phyloP scores from a whole-genome alignment of 2,888 invertebrate genomes.

The Eupithecia tripunctaria region DNA sequence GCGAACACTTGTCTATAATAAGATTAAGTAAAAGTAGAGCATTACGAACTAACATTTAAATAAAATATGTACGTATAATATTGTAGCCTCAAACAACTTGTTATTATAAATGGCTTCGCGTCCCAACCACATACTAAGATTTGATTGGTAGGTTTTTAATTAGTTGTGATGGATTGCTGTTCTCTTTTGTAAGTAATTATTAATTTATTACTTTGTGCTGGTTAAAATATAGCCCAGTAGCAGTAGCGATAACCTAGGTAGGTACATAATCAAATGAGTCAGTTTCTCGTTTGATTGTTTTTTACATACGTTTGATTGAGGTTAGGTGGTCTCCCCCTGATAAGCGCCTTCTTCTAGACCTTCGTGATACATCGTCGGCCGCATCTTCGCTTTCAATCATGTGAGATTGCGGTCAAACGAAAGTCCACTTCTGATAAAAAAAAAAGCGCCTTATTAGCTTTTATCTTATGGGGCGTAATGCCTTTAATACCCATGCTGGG shows the following conservation, averaged over 20 bases:
- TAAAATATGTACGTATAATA: not conserved
- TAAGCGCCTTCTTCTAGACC: too few species aligned
- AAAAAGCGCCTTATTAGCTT: too few species aligned
- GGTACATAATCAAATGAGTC: not conserved
- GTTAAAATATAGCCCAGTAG: not conserved
- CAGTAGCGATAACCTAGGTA: not conserved
- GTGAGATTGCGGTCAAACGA: too few species aligned
- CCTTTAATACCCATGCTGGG: too few species aligned
- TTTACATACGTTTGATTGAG: too few species aligned
- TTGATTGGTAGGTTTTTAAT: constrained; percentile 10
- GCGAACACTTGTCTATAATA: not conserved
- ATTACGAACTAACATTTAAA: not conserved
- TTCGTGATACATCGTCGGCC: too few species aligned
- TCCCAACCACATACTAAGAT: too few species aligned
- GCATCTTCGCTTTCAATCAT: too few species aligned
- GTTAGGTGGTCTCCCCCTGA: too few species aligned
- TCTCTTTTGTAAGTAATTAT: not conserved
- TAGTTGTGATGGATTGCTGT: constrained; percentile 2
- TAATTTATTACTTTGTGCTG: constrained; percentile 5
- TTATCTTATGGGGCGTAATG: too few species aligned
- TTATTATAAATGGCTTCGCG: not conserved
- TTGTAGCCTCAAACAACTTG: not conserved
- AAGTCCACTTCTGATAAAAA: too few species aligned
- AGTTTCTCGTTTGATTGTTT: not conserved
- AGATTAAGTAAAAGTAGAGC: constrained; percentile 14